A percentile compares a stretch with the other conserved stretches of the same genome.
phyloP scores from a whole-genome alignment of 1,140 invertebrate genomes.

The Micrasema longulum region DNA sequence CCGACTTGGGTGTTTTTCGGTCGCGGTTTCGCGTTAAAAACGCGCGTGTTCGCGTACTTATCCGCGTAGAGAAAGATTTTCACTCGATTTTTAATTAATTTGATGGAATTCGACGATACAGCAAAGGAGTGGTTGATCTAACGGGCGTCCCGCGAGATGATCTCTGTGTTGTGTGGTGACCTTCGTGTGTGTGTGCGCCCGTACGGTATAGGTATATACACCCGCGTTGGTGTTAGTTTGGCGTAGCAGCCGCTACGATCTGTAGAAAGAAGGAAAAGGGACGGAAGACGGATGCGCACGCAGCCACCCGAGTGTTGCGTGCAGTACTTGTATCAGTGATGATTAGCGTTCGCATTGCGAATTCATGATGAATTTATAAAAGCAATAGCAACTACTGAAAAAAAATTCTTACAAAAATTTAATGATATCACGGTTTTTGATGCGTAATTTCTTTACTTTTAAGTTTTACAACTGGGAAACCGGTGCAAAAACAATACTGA shows the following conservation, averaged over 20 bases:
- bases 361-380: too few species aligned
- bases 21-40: neutral
- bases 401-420: too few species aligned
- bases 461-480: too few species aligned
- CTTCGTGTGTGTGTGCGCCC: slow-evolving; percentile 27
- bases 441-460: too few species aligned
- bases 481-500: too few species aligned
- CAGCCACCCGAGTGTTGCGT: neutral
- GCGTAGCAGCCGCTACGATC: slow-evolving; percentile 33
- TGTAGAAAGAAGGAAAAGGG: neutral
- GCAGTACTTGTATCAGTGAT: too few species aligned
- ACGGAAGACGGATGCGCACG: slow-evolving; percentile 26
- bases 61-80: neutral
- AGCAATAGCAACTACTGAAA: too few species aligned
- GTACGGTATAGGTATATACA: slow-evolving; percentile 1
- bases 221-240: slow-evolving; percentile 14
- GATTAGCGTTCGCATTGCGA: too few species aligned
- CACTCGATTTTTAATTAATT: slow-evolving; percentile 14
- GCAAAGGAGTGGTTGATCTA: slow-evolving; percentile 39
- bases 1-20: neutral
- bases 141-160: slow-evolving; percentile 29
- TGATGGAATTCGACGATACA: slow-evolving; percentile 19
- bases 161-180: slow-evolving; percentile 27
- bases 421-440: too few species aligned
- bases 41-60: neutral